Evolutionary conservation across 2,888 invertebrate genomes (phyloP).

Genomic region (Epinotia nisella): DNA sequence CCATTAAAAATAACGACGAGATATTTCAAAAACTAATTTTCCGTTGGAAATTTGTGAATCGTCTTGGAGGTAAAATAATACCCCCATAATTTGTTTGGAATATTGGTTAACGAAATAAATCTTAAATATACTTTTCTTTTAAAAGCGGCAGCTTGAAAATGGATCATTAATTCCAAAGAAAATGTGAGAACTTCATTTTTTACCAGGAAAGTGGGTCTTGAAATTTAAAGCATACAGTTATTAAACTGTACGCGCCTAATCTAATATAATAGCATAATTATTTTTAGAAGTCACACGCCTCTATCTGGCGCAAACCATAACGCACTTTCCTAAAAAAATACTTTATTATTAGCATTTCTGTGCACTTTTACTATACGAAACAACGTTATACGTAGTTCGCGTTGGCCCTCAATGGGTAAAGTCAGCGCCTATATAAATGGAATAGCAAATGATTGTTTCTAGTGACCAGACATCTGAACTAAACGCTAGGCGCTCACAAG

Average conservation of each 20-base stretch:
- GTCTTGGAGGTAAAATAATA: conserved; percentile 6
- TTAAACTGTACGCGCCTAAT: too few species aligned
- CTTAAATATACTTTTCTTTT: neutral
- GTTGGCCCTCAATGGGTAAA: neutral
- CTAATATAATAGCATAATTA: neutral
- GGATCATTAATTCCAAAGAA: neutral
- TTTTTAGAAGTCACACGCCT: too few species aligned
- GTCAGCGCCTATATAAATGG: neutral
- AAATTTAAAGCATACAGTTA: too few species aligned
- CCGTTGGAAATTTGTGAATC: conserved; percentile 2
- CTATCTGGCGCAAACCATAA: neutral
- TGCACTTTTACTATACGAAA: neutral
- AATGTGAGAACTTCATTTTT: too few species aligned
- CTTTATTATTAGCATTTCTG: too few species aligned
- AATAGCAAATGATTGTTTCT: conserved; percentile 2
- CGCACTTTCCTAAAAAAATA: neutral
- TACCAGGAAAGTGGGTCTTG: too few species aligned
- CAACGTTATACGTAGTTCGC: neutral
- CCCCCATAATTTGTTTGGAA: conserved; percentile 3
- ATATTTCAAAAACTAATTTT: conserved; percentile 45
- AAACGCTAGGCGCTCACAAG: neutral
- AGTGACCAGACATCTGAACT: neutral
- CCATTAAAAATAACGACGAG: conserved; percentile 43
- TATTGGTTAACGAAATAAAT: neutral
- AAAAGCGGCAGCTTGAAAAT: neutral